These are phyloP conservation scores for Cotesia typhae DNA, from an alignment of 1,140 invertebrate species.

Conservation along the genomic window DNA sequence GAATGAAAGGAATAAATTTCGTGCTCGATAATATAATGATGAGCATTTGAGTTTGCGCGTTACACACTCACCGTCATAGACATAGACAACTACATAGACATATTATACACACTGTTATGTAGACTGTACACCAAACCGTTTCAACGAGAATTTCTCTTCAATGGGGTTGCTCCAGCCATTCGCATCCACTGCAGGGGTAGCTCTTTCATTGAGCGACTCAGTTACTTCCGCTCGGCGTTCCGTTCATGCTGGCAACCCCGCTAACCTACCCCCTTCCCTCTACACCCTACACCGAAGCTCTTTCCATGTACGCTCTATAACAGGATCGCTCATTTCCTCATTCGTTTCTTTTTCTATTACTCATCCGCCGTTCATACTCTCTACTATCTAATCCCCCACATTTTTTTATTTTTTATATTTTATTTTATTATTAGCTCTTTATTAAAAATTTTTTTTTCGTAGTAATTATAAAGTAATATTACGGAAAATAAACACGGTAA, in stretches of 20 bases:
- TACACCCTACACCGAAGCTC: neutral
- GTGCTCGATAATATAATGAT: conserved; percentile 13
- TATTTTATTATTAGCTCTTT: too few species aligned
- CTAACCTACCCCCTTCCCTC: neutral
- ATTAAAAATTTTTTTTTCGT: too few species aligned
- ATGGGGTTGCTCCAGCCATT: conserved; percentile 26
- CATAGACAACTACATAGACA: neutral
- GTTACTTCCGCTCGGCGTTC: conserved; percentile 36
- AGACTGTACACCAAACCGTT: neutral
- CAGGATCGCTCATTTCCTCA: neutral
- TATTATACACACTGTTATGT: too few species aligned
- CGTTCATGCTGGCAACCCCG: conserved; percentile 31
- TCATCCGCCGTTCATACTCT: conserved; percentile 2
- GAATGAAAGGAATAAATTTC: neutral
- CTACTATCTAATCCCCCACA: neutral
- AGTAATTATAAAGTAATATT: too few species aligned
- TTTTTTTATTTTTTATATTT: neutral
- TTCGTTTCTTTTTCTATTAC: conserved; percentile 2
- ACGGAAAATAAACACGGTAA: too few species aligned
- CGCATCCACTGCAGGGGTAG: conserved; percentile 29
- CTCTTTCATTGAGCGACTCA: conserved; percentile 39
- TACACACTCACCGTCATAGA: neutral
- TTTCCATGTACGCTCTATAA: neutral
- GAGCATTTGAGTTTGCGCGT: conserved; percentile 4
- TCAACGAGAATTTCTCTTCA: conserved; percentile 6